Base-by-base conservation (phyloP, 2,113 vertebrate species). In the Mustela nigripes region DNA sequence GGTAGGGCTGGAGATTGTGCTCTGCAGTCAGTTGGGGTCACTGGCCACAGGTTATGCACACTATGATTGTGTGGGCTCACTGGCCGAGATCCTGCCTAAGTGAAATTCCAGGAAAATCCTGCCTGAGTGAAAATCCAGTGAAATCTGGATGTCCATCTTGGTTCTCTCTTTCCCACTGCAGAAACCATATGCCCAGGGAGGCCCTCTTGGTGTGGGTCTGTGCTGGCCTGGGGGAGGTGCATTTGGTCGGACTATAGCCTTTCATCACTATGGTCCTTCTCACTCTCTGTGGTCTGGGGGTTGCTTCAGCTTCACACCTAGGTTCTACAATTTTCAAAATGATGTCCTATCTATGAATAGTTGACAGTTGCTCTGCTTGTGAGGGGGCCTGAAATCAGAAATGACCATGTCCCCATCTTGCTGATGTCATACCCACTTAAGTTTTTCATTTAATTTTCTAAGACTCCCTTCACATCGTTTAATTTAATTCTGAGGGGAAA, bases 401-500 rank as follows among this genome's bases (percentile, higher is more conserved):
- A 65, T 50, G 11, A 65, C 8, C 18, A 86, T 11, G 18, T n/a
- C 4, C 1, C 36, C 50, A 71, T 60, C 48, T 60, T 94, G 62
- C 69, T 94, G 36, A 45, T 67, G 14, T 48, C 53, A 69, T 2
- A 45, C 11, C 10, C 14, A 14, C 28, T 87, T 3, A n/a, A 80
- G 62, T 22, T 91, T 79, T 79, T 86, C 67, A 79, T 39, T 88
- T 65, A 80, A 63, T 56, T 84, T 87, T 79, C 56, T 67, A 85
- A 50, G 39, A 60, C 16, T 73, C 11, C 14, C 1, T 5, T 89
- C 50, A 89, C 0, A 74, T 74, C 4, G 71, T 31, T 31, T 42
- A 87, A 24, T 83, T 21, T 21, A 89, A 42, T 96, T 93, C 48
- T 91, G 39, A 89, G 24, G 3, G 48, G 48, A 92, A 63, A 58